Evolutionary conservation across 1,140 invertebrate genomes (phyloP), one percentile per base, ranked within the genome.

Genomic region (Scaptomyza graminum): DNA sequence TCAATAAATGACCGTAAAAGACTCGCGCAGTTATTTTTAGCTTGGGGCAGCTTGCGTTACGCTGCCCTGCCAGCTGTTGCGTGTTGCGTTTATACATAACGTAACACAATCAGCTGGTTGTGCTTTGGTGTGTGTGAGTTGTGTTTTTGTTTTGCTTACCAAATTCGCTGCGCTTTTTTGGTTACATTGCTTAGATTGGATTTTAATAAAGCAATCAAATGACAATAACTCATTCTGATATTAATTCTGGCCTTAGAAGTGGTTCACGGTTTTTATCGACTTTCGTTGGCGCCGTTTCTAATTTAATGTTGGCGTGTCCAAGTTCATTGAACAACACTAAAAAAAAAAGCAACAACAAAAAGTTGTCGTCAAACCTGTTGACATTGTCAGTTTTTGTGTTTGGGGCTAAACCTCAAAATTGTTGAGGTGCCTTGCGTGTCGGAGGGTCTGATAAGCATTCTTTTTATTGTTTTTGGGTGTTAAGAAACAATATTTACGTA

Each of bases 21-120:
- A 87, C 82, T 85, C 74, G 82, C 83, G 82, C 82, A 85, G 74
- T 84, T 85, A 85, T 85, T 85, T 85, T 85, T 85, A 85, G 82
- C 79, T 85, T 85, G 82, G 66, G 82, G 83, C 76, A 85, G 44
- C 63, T 75, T 73, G 68, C 70, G 76, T 76, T 61, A 55, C 31
- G 44, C 39, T 34, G 28, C 25, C 15, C 46, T 22, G 22, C 4
- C 22, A 34, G 47, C 47, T 62, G 57, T 44, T 55, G 25, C 55
- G 50, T 64, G n/a, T 69, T 18, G 28, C 41, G n/a, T n/a, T n/a
- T n/a, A n/a, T n/a, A n/a, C 56, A 61, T 62, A 56, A 50, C 52
- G 66, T 56, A 22, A 63, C 28, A 28, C 44, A 47, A 63, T 41
- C 82, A 85, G 82, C 82, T 85, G 82, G 43, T 56, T 25, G 22